Evolutionary conservation across 2,888 invertebrate genomes (phyloP), one percentile per base, ranked within the genome.

Genomic region (Protula sp.): DNA sequence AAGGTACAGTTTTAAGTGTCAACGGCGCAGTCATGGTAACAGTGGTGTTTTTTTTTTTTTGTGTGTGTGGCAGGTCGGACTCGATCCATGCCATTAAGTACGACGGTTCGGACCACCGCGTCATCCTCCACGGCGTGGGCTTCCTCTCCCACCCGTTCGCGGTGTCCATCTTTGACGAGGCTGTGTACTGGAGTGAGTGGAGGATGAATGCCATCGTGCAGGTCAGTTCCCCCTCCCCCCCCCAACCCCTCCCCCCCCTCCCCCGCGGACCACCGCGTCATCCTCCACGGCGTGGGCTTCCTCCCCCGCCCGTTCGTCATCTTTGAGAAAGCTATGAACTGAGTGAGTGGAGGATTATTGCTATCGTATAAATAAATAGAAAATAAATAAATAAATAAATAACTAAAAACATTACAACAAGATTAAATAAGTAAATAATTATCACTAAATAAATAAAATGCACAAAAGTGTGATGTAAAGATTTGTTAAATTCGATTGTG

Each of bases 151-250:
- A 94, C 84, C 92, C 94, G 0, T 94, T 94, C 84, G 90, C 93
- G 53, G 87, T 94, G 66, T 86, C 91, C 0, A 84, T 93, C 61
- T 92, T 89, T 83, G 92, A 90, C 77, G 88, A 88, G 74, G 87
- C 89, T 80, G 88, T 94, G 14, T 94, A 91, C 83, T 94, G 93
- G 92, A 93, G 92, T 0, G 94, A 94, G 83, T 94, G 94, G 94
- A 85, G 91, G 66, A 88, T 88, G 59, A 91, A 91, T 78, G 88
- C 90, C 64, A 89, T 94, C 2, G 87, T 91, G 70, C 84, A 89
- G 69, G 81, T 81, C 4, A 45, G 54, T 58, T 26, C 19, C n/a
- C n/a, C n/a, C n/a, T n/a, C n/a, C n/a, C n/a, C n/a, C n/a, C n/a
- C n/a, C n/a, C n/a, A n/a, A n/a, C n/a, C n/a, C n/a, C n/a, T n/a